phyloP scores from a whole-genome alignment of 2,888 invertebrate species.

The Blastobasis adustella region DNA sequence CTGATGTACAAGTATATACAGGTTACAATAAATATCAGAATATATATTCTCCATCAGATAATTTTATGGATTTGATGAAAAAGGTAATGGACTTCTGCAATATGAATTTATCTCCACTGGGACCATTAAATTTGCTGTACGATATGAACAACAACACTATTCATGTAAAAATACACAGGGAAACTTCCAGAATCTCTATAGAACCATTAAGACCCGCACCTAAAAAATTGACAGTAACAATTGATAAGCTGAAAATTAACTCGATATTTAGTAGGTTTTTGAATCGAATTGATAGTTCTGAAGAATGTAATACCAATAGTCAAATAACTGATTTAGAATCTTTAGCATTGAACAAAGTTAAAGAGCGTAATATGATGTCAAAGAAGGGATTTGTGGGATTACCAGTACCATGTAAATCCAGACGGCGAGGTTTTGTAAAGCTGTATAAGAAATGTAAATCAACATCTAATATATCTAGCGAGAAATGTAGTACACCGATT shows the following conservation, averaged over 20 bases:
- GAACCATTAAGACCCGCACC: too few species aligned
- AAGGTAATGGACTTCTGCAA: conserved; percentile 1
- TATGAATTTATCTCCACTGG: not conserved
- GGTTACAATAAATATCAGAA: too few species aligned
- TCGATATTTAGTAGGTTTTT: conserved; percentile 6
- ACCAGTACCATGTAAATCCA: conserved; percentile 11
- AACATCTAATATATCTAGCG: conserved; percentile 30
- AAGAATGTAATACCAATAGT: not conserved
- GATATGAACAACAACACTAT: conserved; percentile 5
- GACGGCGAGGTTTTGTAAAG: conserved; percentile 30
- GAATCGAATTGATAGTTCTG: not conserved
- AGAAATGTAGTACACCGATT: conserved; percentile 29
- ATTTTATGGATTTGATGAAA: not conserved
- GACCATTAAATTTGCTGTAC: conserved; percentile 1
- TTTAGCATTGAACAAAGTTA: not conserved
- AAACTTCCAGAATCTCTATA: too few species aligned
- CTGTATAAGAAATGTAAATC: conserved; percentile 52
- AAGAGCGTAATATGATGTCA: not conserved
- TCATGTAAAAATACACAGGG: not conserved
- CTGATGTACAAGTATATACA: conserved; percentile 23
- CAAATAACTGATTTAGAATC: not conserved
- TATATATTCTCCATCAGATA: not conserved
- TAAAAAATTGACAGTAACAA: not conserved
- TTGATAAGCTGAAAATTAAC: conserved; percentile 5
- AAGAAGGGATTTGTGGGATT: not conserved